These are phyloP conservation scores for Nannobrachium achirus DNA, from an alignment of 2,113 vertebrate genomes.

Conservation along the genomic window DNA sequence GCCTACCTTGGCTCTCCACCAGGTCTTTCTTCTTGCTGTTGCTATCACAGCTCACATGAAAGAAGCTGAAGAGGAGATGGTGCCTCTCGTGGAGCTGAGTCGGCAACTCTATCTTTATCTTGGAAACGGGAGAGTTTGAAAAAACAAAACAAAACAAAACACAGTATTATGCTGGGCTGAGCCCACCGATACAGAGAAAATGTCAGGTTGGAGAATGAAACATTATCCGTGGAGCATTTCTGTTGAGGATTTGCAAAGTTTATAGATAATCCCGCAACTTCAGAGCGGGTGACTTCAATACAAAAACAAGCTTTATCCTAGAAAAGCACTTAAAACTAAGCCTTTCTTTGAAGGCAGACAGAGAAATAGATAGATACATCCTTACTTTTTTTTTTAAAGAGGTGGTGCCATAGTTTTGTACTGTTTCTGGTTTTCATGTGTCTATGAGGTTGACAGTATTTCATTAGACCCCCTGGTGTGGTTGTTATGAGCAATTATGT, in stretches of 20 bases:
- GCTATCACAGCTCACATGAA: slow-evolving; percentile 95
- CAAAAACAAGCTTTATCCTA: background rate
- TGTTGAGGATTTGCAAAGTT: background rate
- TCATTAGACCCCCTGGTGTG: too few species aligned
- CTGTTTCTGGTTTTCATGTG: too few species aligned
- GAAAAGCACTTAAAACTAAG: background rate
- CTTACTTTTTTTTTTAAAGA: too few species aligned
- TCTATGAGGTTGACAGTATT: too few species aligned
- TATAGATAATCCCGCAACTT: slow-evolving; percentile 1
- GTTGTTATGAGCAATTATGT: too few species aligned
- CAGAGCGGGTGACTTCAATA: background rate
- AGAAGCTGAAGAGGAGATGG: slow-evolving; percentile 96
- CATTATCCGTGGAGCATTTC: background rate
- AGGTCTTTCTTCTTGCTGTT: slow-evolving; percentile 96
- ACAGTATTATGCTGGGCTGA: background rate
- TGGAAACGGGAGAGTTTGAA: slow-evolving; percentile 65
- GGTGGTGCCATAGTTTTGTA: too few species aligned
- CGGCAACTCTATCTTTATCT: slow-evolving; percentile 95
- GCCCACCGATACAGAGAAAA: background rate
- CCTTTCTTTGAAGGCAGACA: too few species aligned
- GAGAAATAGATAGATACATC: too few species aligned
- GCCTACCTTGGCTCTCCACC: slow-evolving; percentile 90
- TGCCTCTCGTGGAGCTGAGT: slow-evolving; percentile 95
- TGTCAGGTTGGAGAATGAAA: slow-evolving; percentile 26
- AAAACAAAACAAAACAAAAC: background rate